Evolutionary conservation across 2,797 vertebrate genomes (phyloP), one percentile per base, ranked within the genome.

Genomic region (Clarias platycephalus): DNA sequence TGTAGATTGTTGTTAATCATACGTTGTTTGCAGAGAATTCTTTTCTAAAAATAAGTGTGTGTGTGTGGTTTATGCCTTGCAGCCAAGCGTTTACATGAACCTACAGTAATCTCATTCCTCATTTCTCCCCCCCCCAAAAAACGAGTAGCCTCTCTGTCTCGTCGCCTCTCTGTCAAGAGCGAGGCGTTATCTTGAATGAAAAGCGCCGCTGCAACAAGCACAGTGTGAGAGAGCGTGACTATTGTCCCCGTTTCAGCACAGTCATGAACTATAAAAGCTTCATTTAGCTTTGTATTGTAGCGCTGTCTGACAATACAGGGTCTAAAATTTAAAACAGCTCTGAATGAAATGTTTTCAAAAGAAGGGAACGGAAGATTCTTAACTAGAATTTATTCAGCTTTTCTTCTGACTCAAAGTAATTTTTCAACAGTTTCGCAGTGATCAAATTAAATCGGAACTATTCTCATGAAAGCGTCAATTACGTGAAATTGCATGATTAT

Each of bases 251-350:
- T 55, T 75, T 75, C 71, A 72, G 40, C 40, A 28, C n/a, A 75
- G n/a, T 75, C 49, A 75, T 55, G 71, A 75, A 75, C 49, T 55
- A 55, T 75, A 75, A 75, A 75, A 12, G 49, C n/a, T 75, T 55
- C 44, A 28, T 75, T 75, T 53, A 31, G 71, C 26, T 0, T 6
- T 55, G 44, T 26, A 55, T 6, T 55, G 44, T 26, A 55, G 71
- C 49, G 2, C 26, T 10, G 49, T 28, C 71, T 55, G 44, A 75
- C 71, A 75, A 75, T 75, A 55, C 71, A 20, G 49, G 26, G 40
- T 49, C 70, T 15, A 49, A n/a, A 75, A 75, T 55, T 28, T 72
- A 9, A 75, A 75, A 31, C 49, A 8, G 16, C 26, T 10, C 16
- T 31, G 26, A 75, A 75, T 57, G 53, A 75, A 75, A 57, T 75